A percentile compares a stretch with the other conserved stretches of the same genome.
These are phyloP conservation scores for Bergia puertoricense DNA, from an alignment of 92 coral and sea anemone species.

Conservation along the genomic window DNA sequence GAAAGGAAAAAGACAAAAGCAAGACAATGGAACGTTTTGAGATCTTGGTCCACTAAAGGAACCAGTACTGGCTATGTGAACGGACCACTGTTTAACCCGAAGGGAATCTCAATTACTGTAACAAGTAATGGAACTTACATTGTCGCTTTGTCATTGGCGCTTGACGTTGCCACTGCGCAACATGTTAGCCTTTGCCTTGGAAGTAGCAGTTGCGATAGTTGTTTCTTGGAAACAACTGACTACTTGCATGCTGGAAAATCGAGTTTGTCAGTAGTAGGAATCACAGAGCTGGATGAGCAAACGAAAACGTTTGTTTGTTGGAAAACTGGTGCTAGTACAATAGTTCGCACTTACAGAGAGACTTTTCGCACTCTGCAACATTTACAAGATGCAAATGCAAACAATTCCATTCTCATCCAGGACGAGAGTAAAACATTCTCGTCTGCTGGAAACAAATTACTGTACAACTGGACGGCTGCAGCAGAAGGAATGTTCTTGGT, in stretches of 20 bases:
- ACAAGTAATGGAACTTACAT: slow-evolving; percentile 14
- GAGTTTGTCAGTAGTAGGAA: background rate
- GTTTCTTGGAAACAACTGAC: background rate
- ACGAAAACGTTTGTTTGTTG: background rate
- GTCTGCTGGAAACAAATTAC: background rate
- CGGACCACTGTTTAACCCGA: slow-evolving; percentile 17
- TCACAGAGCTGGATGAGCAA: background rate
- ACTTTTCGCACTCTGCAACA: slow-evolving; percentile 25
- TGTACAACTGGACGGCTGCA: background rate
- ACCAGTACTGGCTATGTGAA: slow-evolving; percentile 14
- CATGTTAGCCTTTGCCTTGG: background rate
- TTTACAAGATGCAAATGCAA: slow-evolving; percentile 1
- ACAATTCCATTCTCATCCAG: background rate
- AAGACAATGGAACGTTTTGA: slow-evolving; percentile 17
- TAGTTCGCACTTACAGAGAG: background rate
- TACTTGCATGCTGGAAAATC: background rate
- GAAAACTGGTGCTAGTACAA: background rate
- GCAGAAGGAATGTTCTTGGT: background rate
- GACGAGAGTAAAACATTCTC: background rate
- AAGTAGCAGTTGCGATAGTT: background rate
- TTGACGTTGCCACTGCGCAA: background rate
- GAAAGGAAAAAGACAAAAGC: background rate
- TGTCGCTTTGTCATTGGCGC: background rate
- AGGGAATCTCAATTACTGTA: background rate
- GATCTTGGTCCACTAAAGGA: slow-evolving; percentile 35